Evolutionary conservation across 2,888 invertebrate genomes (phyloP).

Genomic region (Scrobipalpa atriplicella): DNA sequence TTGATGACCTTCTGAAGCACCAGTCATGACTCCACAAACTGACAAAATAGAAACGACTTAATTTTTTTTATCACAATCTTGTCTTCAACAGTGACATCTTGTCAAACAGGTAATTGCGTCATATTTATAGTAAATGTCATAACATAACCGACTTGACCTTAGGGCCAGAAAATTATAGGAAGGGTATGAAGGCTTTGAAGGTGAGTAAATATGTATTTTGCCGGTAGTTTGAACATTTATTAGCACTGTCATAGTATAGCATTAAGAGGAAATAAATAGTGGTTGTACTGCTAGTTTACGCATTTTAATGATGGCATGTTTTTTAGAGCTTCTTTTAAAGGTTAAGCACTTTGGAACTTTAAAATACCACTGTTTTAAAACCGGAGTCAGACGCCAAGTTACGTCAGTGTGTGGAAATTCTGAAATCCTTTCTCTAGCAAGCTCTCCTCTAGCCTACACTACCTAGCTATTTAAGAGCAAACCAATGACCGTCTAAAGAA

Average conservation of each 20-base stretch:
- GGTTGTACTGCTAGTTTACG: constrained; percentile 10
- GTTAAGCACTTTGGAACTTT: not conserved
- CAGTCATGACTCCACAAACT: constrained; percentile 4
- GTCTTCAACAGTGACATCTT: not conserved
- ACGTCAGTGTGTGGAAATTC: too few relatives aligned
- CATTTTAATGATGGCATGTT: not conserved
- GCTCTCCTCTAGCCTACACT: too few relatives aligned
- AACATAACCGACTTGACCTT: constrained; percentile 24
- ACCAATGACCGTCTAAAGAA: too few relatives aligned
- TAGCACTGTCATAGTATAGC: constrained; percentile 4
- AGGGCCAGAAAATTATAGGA: constrained; percentile 26
- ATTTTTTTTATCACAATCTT: not conserved
- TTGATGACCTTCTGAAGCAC: not conserved
- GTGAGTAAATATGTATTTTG: constrained; percentile 23
- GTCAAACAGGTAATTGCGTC: constrained; percentile 10
- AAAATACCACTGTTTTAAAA: not conserved
- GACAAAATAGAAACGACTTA: constrained; percentile 1
- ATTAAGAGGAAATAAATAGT: constrained; percentile 8
- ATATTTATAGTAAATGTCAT: constrained; percentile 21
- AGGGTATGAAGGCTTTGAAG: constrained; percentile 28
- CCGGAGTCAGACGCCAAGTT: too few relatives aligned
- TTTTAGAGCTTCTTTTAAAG: not conserved
- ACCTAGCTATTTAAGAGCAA: too few relatives aligned
- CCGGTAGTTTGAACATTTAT: constrained; percentile 1
- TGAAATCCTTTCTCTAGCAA: too few relatives aligned